phyloP scores from a whole-genome alignment of 2,113 vertebrate species.

The Myrmecophaga tridactyla region DNA sequence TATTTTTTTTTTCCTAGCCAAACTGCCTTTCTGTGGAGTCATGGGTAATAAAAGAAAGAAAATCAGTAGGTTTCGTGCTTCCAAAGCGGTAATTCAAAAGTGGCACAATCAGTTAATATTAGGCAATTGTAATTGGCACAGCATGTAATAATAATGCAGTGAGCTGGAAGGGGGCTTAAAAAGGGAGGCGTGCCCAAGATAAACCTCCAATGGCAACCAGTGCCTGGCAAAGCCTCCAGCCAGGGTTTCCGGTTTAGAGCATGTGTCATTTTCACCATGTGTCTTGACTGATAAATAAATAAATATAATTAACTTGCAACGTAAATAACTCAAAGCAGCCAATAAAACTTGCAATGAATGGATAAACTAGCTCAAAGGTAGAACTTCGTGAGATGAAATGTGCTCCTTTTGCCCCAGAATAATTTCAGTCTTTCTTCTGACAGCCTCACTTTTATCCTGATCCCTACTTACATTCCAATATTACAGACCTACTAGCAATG shows the following conservation, averaged over 20 bases:
- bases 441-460: not conserved
- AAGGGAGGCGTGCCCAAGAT: not conserved
- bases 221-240: not conserved
- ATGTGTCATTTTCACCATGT: not conserved
- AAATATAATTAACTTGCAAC: slow-evolving; percentile 39
- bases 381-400: not conserved
- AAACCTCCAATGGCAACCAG: slow-evolving; percentile 1
- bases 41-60: slow-evolving; percentile 59
- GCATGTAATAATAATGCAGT: not conserved
- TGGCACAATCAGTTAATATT: slow-evolving; percentile 62
- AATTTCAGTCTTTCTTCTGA: not conserved
- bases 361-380: not conserved
- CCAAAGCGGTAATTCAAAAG: slow-evolving; percentile 28
- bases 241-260: not conserved
- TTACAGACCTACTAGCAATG: rapidly evolving
- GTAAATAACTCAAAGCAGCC: slow-evolving; percentile 27
- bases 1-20: slow-evolving; percentile 55
- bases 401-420: not conserved
- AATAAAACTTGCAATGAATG: not conserved
- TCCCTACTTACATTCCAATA: not conserved
- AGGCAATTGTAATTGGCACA: slow-evolving; percentile 30
- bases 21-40: slow-evolving; percentile 52
- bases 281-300: not conserved
- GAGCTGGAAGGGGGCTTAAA: not conserved
- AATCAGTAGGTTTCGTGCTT: slow-evolving; percentile 25